A percentile compares a stretch with the other conserved stretches of the same genome.
phyloP scores from a whole-genome alignment of 1,140 invertebrate species.

The Lanistes nyassanus region DNA sequence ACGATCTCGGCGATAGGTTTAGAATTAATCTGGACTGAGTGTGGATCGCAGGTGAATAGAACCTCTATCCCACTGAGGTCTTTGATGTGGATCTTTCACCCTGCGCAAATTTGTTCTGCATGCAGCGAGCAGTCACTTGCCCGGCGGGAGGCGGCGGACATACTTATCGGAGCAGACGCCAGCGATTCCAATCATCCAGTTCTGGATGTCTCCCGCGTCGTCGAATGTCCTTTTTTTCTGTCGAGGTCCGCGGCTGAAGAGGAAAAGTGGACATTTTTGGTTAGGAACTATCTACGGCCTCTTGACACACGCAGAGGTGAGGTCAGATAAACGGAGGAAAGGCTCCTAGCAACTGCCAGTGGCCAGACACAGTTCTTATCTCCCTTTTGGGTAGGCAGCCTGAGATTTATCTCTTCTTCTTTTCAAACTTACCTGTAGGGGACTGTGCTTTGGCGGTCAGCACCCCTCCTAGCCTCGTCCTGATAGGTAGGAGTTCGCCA shows the following conservation, averaged over 20 bases:
- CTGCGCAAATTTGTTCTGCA: neutral
- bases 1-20: constrained; percentile 8
- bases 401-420: constrained; percentile 21
- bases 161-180: constrained; percentile 9
- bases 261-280: neutral
- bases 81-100: constrained; percentile 3
- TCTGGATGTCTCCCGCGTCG: neutral
- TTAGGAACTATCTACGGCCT: neutral
- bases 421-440: constrained; percentile 9
- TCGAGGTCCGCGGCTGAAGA: neutral
- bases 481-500: constrained; percentile 8
- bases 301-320: constrained; percentile 4
- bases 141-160: neutral
- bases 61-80: constrained; percentile 2
- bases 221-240: neutral
- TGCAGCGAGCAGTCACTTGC: neutral
- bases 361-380: constrained; percentile 21
- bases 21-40: constrained; percentile 10
- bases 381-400: constrained; percentile 23
- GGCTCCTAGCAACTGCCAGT: constrained; percentile 21
- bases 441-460: neutral
- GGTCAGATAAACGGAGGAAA: constrained; percentile 10
- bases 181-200: neutral
- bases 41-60: constrained; percentile 1
- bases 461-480: neutral